Percentiles rank a stretch among this genome's conserved stretches.
These are phyloP conservation scores for Pagrus major DNA, from an alignment of 2,113 vertebrate species.

Conservation along the genomic window DNA sequence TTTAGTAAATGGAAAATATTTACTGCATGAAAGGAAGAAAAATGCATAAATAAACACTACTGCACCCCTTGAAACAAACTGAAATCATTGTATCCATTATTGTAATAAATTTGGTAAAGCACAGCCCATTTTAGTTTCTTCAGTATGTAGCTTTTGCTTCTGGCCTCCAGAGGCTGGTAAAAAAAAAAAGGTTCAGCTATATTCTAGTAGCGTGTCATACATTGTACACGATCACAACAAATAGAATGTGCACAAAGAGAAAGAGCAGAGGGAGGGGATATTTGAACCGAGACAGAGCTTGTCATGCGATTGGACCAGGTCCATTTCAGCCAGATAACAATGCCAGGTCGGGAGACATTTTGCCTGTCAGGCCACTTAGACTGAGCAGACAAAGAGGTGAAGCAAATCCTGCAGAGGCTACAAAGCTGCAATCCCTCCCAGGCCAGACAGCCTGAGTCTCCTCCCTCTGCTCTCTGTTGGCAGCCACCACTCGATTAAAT, in stretches of 20 bases:
- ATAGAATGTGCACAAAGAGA: conserved; percentile 46
- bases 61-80: neutral
- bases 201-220: conserved; percentile 21
- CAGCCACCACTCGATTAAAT: conserved; percentile 84
- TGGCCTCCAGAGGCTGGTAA: conserved; percentile 4
- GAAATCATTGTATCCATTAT: neutral
- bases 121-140: neutral
- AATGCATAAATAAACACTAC: neutral
- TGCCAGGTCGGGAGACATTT: conserved; percentile 67
- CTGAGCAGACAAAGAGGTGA: conserved; percentile 81
- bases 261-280: conserved; percentile 35
- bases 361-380: conserved; percentile 76
- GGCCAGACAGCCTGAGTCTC: conserved; percentile 77
- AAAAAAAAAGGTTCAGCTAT: conserved; percentile 6
- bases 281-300: conserved; percentile 55
- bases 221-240: conserved; percentile 47
- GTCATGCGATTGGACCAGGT: conserved; percentile 66
- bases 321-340: conserved; percentile 72
- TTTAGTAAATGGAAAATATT: neutral
- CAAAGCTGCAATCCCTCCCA: conserved; percentile 85
- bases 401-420: conserved; percentile 84
- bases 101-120: neutral
- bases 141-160: neutral
- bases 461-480: conserved; percentile 78
- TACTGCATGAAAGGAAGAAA: neutral